A percentile compares a stretch with the other conserved stretches of the same genome.
These are phyloP conservation scores for Ibycter americanus DNA, from an alignment of 2,797 vertebrate genomes.

Conservation along the genomic window DNA sequence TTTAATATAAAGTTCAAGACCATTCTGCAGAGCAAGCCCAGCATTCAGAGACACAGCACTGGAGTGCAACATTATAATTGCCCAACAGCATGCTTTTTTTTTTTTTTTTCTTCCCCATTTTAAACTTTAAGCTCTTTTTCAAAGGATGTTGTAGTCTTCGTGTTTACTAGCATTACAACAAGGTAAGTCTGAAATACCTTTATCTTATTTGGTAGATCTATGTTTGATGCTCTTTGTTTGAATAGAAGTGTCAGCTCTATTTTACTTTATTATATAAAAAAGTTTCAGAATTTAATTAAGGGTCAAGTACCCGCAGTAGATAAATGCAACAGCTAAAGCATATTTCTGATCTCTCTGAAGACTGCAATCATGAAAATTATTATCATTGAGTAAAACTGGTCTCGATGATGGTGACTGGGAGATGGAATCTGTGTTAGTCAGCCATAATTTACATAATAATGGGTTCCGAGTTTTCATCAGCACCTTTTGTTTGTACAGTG, in stretches of 20 bases:
- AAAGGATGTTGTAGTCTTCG: constrained; percentile 20
- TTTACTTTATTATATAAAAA: constrained; percentile 87
- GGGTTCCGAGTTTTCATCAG: constrained; percentile 91
- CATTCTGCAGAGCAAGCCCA: constrained; percentile 49
- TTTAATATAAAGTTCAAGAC: constrained; percentile 62
- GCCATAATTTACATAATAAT: constrained; percentile 96
- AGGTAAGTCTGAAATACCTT: constrained; percentile 81
- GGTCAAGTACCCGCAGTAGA: constrained; percentile 79
- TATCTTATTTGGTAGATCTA: constrained; percentile 77
- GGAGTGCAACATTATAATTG: constrained; percentile 47
- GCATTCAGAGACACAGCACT: constrained; percentile 1
- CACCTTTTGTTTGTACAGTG: constrained; percentile 90
- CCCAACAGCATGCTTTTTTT: background rate
- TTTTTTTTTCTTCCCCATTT: background rate
- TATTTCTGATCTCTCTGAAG: constrained; percentile 86
- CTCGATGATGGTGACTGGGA: constrained; percentile 85
- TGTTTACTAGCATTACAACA: constrained; percentile 72
- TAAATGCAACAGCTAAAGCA: constrained; percentile 86
- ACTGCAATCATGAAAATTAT: constrained; percentile 96
- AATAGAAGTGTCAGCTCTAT: constrained; percentile 85
- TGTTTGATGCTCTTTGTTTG: constrained; percentile 77
- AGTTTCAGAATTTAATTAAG: constrained; percentile 89
- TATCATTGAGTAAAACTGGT: constrained; percentile 89
- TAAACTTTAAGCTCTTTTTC: constrained; percentile 64
- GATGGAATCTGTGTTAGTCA: constrained; percentile 87